A percentile compares a stretch with the other conserved stretches of the same genome.
Evolutionary conservation across 37 sponge, comb jelly and placozoan species (phyloP).

Genomic region (Geodia barretti): DNA sequence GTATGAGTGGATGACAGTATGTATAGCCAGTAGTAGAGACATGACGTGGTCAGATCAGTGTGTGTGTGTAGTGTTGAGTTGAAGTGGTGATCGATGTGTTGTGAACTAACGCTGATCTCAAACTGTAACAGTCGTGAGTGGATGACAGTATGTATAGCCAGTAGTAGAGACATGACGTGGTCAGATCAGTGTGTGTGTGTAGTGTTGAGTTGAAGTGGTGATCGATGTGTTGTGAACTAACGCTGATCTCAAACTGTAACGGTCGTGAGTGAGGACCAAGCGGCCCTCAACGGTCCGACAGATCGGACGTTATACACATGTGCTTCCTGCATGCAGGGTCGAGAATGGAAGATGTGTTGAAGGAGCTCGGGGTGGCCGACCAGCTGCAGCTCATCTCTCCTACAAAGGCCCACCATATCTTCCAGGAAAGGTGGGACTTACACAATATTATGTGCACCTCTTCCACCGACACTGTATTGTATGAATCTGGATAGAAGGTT

Average conservation of each 20-base stretch:
- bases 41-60: too few species aligned
- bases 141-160: slow-evolving; percentile 1
- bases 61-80: too few species aligned
- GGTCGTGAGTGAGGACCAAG: neutral
- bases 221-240: neutral
- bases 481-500: too few species aligned
- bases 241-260: neutral
- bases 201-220: too few species aligned
- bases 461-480: too few species aligned
- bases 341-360: slow-evolving; percentile 28
- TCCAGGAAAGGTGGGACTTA: slow-evolving; percentile 25
- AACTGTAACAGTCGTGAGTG: neutral
- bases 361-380: slow-evolving; percentile 18
- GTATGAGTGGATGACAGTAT: neutral
- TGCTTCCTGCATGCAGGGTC: slow-evolving; percentile 26
- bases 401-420: slow-evolving; percentile 21
- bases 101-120: neutral
- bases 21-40: too few species aligned
- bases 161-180: too few species aligned
- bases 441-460: too few species aligned
- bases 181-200: too few species aligned
- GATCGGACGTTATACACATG: neutral
- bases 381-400: slow-evolving; percentile 3
- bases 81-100: too few species aligned
- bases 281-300: neutral